A percentile compares a stretch with the other conserved stretches of the same genome.
phyloP scores from a whole-genome alignment of 2,797 vertebrate species.

The Oceanodroma leucorhoa region DNA sequence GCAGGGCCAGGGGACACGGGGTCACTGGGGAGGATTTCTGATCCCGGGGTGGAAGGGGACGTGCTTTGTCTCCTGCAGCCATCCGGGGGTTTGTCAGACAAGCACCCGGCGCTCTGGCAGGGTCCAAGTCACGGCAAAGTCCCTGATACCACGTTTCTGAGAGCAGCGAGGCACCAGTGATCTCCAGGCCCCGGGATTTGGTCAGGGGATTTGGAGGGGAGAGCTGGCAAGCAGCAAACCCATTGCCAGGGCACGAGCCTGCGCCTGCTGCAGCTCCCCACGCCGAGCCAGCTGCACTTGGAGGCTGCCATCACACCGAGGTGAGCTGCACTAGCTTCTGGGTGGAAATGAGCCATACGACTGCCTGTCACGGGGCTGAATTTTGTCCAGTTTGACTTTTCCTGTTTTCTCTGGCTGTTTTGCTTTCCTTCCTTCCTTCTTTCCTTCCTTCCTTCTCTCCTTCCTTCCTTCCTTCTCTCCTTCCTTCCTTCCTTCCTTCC shows the following conservation, averaged over 20 bases:
- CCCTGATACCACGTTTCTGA: background rate
- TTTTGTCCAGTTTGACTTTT: background rate
- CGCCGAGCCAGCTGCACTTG: background rate
- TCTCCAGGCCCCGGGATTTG: background rate
- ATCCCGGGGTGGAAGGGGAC: background rate
- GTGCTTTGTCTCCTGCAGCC: background rate
- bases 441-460: no score
- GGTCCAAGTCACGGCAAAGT: background rate
- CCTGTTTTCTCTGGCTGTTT: background rate
- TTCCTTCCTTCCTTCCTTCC: no score
- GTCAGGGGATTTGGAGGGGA: background rate
- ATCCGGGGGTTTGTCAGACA: no score
- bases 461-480: no score
- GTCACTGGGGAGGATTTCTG: background rate
- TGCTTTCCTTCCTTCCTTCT: background rate
- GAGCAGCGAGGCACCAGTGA: background rate
- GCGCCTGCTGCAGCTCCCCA: background rate
- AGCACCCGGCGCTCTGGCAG: background rate
- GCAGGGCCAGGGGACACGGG: background rate
- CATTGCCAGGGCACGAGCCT: background rate
- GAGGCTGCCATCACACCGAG: rapidly evolving
- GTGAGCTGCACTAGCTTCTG: background rate
- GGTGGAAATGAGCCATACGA: rapidly evolving
- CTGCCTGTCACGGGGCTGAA: rapidly evolving
- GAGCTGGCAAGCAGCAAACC: background rate